phyloP scores from a whole-genome alignment of 2,113 vertebrate species.

The Burhinus oedicnemus region DNA sequence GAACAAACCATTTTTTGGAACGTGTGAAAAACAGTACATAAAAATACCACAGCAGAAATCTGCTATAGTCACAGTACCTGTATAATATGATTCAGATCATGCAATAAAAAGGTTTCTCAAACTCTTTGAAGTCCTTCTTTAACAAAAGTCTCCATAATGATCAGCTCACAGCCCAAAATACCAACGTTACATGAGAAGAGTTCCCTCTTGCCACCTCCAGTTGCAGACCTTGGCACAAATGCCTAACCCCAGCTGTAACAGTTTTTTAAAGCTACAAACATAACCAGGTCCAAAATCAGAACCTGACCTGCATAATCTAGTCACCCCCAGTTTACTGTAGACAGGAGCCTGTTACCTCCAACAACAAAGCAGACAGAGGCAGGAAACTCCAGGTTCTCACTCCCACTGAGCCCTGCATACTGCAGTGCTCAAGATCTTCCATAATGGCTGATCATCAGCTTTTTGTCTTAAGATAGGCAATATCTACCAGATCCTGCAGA shows the following conservation, averaged over 20 bases:
- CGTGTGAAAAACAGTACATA: neutral
- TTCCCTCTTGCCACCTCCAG: neutral
- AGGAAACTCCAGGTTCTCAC: neutral
- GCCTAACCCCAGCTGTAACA: neutral
- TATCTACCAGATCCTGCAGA: neutral
- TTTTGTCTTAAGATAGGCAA: neutral
- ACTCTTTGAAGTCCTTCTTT: neutral
- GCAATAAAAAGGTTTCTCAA: neutral
- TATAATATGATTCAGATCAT: neutral
- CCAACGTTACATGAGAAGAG: neutral
- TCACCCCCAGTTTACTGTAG: too few species aligned
- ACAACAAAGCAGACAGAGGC: neutral
- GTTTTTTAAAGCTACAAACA: neutral
- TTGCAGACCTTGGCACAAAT: neutral
- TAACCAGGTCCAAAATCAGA: neutral
- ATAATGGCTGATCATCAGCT: neutral
- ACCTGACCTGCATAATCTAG: neutral
- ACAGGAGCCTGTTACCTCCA: neutral
- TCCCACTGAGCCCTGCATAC: accelerated
- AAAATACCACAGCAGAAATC: neutral
- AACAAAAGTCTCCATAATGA: neutral
- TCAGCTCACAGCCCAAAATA: neutral
- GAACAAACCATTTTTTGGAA: neutral
- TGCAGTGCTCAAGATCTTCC: too few species aligned
- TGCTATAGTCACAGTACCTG: neutral